These are phyloP conservation scores for Dromaius novaehollandiae DNA, from an alignment of 2,113 vertebrate genomes.

Conservation along the genomic window DNA sequence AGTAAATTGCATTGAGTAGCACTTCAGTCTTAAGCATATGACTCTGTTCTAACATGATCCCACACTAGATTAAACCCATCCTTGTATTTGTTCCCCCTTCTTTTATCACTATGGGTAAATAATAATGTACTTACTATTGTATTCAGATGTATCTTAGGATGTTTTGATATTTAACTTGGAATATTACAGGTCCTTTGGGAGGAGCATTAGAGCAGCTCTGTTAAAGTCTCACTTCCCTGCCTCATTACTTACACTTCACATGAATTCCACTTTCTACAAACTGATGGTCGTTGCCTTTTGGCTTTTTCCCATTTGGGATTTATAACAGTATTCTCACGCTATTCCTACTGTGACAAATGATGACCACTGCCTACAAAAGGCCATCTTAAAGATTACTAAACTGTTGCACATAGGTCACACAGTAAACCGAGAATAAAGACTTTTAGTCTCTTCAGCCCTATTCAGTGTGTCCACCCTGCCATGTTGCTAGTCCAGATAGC, in stretches of 20 bases:
- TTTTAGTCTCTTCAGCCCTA: background rate
- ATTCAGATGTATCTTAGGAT: background rate
- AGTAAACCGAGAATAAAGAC: background rate
- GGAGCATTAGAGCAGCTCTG: background rate
- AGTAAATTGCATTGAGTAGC: background rate
- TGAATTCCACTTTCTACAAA: fast-evolving
- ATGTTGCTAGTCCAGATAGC: fast-evolving
- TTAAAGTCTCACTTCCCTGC: background rate
- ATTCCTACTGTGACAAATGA: background rate
- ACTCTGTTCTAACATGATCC: background rate
- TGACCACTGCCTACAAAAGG: background rate
- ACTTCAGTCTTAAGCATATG: background rate
- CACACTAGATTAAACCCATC: background rate
- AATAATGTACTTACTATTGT: background rate
- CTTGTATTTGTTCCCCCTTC: background rate
- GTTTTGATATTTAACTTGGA: background rate
- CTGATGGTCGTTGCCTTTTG: background rate
- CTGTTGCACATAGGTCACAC: background rate
- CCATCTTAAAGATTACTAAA: background rate
- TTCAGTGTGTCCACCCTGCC: background rate
- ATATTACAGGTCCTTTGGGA: background rate
- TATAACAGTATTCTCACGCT: background rate
- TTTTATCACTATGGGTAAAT: background rate
- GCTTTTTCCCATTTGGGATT: background rate
- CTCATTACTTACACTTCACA: background rate